Conservation (phyloP, 2,888 invertebrate genomes). For the Brenthis hecate region DNA sequence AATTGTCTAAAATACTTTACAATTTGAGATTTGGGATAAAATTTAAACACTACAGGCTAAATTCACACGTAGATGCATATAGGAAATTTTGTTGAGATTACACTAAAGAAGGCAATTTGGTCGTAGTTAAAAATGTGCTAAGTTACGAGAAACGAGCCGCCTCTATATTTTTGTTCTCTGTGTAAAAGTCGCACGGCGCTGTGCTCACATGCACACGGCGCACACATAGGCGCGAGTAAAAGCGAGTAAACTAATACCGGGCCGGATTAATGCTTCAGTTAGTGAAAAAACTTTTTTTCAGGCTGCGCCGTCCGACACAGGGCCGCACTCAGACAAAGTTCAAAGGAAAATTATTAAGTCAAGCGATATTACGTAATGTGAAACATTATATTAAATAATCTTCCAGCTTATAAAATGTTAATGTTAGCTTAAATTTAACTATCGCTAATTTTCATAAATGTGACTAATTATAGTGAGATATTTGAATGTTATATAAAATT, state of each 20-base stretch:
- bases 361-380: constrained; percentile 39
- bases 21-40: no score
- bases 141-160: constrained; percentile 44
- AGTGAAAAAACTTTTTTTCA: constrained; percentile 83
- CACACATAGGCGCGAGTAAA: constrained; percentile 69
- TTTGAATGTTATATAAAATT: background rate
- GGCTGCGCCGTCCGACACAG: constrained; percentile 78
- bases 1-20: no score
- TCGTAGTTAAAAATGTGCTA: constrained; percentile 40
- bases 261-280: constrained; percentile 83
- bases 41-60: no score
- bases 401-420: constrained; percentile 13
- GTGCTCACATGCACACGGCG: constrained; percentile 63
- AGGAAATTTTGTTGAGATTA: constrained; percentile 32
- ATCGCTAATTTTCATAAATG: constrained; percentile 18
- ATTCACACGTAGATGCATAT: background rate
- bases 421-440: constrained; percentile 26
- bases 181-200: constrained; percentile 73
- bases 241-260: constrained; percentile 82
- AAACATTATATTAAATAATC: constrained; percentile 38
- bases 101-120: constrained; percentile 46
- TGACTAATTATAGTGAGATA: background rate
- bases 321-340: constrained; percentile 58
- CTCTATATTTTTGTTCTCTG: constrained; percentile 65
- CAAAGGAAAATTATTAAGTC: constrained; percentile 43